Evolutionary conservation across 2,797 vertebrate genomes (phyloP).

Genomic region (Gallinago solitaria): DNA sequence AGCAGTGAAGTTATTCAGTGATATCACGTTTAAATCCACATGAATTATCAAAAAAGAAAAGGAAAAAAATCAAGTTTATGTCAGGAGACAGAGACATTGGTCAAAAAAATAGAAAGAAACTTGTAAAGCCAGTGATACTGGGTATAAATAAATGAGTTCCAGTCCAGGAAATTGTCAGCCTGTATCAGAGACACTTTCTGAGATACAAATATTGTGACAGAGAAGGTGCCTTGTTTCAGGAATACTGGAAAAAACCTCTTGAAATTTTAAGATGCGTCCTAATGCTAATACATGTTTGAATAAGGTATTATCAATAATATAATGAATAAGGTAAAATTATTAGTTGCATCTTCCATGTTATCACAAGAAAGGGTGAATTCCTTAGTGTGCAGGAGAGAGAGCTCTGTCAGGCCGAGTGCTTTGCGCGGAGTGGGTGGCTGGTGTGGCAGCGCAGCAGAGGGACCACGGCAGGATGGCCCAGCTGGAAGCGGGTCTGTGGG

Average conservation of each 20-base stretch:
- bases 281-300: not conserved
- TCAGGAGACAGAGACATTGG: not conserved
- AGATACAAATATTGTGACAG: not conserved
- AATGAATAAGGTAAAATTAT: not conserved
- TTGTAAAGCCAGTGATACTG: not conserved
- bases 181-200: not conserved
- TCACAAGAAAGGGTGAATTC: not conserved
- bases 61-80: not conserved
- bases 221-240: not conserved
- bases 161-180: not conserved
- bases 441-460: rapidly evolving
- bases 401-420: not conserved
- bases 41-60: not conserved
- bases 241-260: not conserved
- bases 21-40: not conserved
- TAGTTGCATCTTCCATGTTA: not conserved
- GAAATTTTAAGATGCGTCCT: not conserved
- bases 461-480: rapidly evolving
- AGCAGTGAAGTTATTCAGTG: not conserved
- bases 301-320: not conserved
- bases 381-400: not conserved
- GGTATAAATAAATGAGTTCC: not conserved
- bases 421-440: rapidly evolving
- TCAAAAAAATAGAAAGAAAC: not conserved
- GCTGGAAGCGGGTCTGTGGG: not conserved